Base-by-base conservation (phyloP, 2,888 invertebrate genomes). In the Drosophila sordidapex region DNA sequence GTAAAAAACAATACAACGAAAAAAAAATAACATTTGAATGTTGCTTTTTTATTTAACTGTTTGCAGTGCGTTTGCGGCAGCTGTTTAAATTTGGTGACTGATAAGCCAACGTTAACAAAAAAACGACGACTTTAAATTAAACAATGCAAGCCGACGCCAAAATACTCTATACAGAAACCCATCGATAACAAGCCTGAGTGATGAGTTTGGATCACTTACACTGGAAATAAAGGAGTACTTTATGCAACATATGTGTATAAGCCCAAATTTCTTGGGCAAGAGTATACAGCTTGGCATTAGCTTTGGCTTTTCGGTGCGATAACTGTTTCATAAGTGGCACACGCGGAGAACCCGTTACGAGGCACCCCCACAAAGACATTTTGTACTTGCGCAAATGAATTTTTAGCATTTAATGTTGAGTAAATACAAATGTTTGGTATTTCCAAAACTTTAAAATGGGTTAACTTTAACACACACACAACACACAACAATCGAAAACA, bases 21-120 rank as follows among this genome's bases (percentile, higher is more conserved):
- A 27, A 69, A 66, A 52, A 56, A 59, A 48, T 33, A 43, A 65
- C 74, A 87, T 74, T 82, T 82, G 76, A 73, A 82, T 69, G 75
- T 70, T 25, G 4, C 13, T n/a, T 70, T 49, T 36, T 56, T 21
- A 11, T 64, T 69, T 58, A 73, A 81, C 78, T 62, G 69, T 80
- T 67, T 76, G 66, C 77, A 58, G 68, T 58, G 69, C 76, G 80
- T 66, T 79, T 48, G 60, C 60, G 66, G 87, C 86, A 86, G 88
- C 86, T 86, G 90, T 87, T 89, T 83, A 87, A 86, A 86, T 76
- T 76, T 74, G 56, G 70, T 70, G 74, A 83, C 76, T 78, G 82
- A 84, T 80, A 86, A 82, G 84, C 67, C 51, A 70, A 57, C 27
- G 51, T 52, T 36, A 56, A 62, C 40, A 48, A 33, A 15, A 57